A percentile compares a stretch with the other conserved stretches of the same genome.
Evolutionary conservation across 2,797 vertebrate genomes (phyloP).

Genomic region (Anableps anableps): DNA sequence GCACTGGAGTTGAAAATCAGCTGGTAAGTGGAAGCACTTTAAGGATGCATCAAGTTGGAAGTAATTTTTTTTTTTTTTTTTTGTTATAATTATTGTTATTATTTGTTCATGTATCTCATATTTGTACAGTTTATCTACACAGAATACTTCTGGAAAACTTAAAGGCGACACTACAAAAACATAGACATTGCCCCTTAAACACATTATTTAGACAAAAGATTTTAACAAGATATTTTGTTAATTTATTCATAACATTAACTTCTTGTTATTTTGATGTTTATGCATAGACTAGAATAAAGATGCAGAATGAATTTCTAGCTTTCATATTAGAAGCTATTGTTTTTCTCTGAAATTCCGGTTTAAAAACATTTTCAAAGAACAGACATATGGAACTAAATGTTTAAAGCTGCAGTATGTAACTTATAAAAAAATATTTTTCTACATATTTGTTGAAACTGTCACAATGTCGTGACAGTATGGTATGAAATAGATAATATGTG

Average conservation of each 20-base stretch:
- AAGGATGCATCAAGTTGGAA: neutral
- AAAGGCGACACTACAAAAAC: neutral
- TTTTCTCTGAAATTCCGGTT: no score
- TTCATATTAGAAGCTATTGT: no score
- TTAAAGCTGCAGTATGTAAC: no score
- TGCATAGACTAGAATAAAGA: neutral
- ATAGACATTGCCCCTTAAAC: neutral
- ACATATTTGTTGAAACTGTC: no score
- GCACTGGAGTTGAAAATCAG: conserved; percentile 38
- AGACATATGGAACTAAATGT: no score
- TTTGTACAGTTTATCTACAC: conserved; percentile 15
- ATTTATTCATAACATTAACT: no score
- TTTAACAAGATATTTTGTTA: neutral
- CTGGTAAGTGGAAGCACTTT: conserved; percentile 34
- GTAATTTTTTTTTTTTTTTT: neutral
- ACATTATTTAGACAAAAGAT: neutral
- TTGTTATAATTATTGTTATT: no score
- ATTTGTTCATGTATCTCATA: conserved; percentile 19
- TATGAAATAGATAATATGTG: no score
- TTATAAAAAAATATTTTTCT: no score
- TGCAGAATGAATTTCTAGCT: neutral
- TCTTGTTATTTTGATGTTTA: neutral
- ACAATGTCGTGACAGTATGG: no score
- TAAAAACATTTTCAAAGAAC: no score
- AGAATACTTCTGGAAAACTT: neutral